Base-by-base conservation (phyloP, 2,113 vertebrate genomes). In the Archocentrus centrarchus region DNA sequence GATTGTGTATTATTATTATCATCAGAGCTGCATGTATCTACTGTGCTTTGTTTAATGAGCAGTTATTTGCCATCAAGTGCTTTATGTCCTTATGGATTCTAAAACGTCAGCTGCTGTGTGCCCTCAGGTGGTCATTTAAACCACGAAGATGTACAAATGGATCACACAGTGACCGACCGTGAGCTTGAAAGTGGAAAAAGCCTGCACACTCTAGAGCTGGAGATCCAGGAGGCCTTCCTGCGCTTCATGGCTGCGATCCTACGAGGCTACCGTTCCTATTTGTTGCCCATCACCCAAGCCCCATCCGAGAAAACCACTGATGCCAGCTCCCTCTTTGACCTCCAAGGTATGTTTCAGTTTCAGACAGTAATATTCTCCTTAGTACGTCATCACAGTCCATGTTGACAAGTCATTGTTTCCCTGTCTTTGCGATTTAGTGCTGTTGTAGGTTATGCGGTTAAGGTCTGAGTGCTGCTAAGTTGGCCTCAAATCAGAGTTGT, bases 271-370 rank as follows among this genome's bases (percentile, higher is more conserved):
- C 97, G 98, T 87, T 96, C 97, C 22, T 99, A 97, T 63, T 95
- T 99, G 86, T 95, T 97, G 80, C 98, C 98, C 70, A 99, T 99
- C 94, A 99, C 98, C 1, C 97, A 99, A 87, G 98, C 98, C 14
- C 98, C 98, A 1, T 99, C 98, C 22, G 98, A 99, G 93, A 99
- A 97, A 86, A 98, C 98, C 68, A 99, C 98, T 6, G 98, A 99
- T 83, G 97, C 97, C 63, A 96, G 96, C 92, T 99, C 98, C 47
- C 97, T 99, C 30, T 99, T 99, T 83, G 98, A 98, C 84, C 91
- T 98, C 3, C 98, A 99, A 97, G 98, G 98, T 99, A 81, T 15
- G 66, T 22, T 17, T 79, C 91, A 37, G 14, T 18, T 59, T 86
- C 55, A 41, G 14, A n/a, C 22, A 83, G 27, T 1, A 17, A 24